Conservation (phyloP, 2,113 vertebrate species). For the Psophia crepitans region DNA sequence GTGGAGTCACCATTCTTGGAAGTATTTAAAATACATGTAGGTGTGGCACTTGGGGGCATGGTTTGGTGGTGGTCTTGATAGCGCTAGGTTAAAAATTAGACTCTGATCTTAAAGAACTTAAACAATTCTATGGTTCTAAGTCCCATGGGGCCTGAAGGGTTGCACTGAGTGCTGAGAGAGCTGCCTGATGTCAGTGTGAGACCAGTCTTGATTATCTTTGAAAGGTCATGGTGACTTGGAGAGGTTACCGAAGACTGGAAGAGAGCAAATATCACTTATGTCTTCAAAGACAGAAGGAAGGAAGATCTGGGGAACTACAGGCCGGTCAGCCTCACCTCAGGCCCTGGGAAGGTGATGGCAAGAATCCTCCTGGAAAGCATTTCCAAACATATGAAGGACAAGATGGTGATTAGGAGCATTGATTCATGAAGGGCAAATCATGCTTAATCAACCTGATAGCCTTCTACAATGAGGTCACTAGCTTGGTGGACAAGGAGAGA, state of each 20-base stretch:
- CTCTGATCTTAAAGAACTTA: neutral
- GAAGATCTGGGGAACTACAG: neutral
- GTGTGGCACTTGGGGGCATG: neutral
- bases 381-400: neutral
- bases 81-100: neutral
- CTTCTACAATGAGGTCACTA: neutral
- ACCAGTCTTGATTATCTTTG: neutral
- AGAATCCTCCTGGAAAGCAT: neutral
- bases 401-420: neutral
- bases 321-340: neutral
- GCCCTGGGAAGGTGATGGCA: neutral
- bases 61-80: neutral
- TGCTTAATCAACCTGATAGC: neutral
- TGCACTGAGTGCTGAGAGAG: neutral
- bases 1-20: neutral
- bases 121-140: neutral
- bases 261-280: neutral
- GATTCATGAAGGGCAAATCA: neutral
- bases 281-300: neutral
- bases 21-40: neutral
- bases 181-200: neutral
- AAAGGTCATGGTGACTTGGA: neutral
- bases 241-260: neutral
- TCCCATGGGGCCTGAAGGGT: accelerated
- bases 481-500: neutral